Evolutionary conservation across 2,797 vertebrate genomes (phyloP), one percentile per base, ranked within the genome.

Genomic region (Apogon hyalosoma): DNA sequence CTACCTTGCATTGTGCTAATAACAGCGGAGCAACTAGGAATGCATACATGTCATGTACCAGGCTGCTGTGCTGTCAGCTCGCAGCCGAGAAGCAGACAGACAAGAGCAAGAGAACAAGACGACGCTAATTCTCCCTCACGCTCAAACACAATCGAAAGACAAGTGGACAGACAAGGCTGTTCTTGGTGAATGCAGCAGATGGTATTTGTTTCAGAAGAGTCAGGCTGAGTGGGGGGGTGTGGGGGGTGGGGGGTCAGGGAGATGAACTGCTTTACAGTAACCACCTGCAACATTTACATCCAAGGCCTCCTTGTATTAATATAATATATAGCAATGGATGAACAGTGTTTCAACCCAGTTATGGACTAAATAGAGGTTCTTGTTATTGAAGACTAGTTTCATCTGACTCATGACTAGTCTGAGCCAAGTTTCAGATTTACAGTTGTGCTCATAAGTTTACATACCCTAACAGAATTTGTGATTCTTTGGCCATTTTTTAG

Each of bases 41-140:
- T 73, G 73, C 79, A 69, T 61, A 75, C 73, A 61, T 80, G 83
- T 82, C 80, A 80, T 87, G 85, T 77, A 79, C n/a, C 73, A 58
- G 69, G 54, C 74, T 63, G 78, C 63, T 56, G 28, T 49, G 59
- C 64, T 79, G 77, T 83, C 85, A 86, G 71, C 76, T 78, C 47
- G 54, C 52, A 63, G 69, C 50, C 47, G 28, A 24, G 63, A 69
- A 50, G 55, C 1, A 57, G 58, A 74, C 73, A 77, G 77, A 79
- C 62, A 68, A 53, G 50, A 72, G 51, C 54, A 24, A 21, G 50
- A 63, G 63, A 82, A 80, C 78, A 80, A 80, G 70, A 75, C 45
- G 11, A 36, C 1, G 56, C 59, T 81, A 83, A 80, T 87, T 83
- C 68, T 74, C 62, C 48, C 57, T 77, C 73, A 52, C 52, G 33